Evolutionary conservation across 2,113 vertebrate genomes (phyloP), one percentile per base, ranked within the genome.

Genomic region (Misgurnus anguillicaudatus): DNA sequence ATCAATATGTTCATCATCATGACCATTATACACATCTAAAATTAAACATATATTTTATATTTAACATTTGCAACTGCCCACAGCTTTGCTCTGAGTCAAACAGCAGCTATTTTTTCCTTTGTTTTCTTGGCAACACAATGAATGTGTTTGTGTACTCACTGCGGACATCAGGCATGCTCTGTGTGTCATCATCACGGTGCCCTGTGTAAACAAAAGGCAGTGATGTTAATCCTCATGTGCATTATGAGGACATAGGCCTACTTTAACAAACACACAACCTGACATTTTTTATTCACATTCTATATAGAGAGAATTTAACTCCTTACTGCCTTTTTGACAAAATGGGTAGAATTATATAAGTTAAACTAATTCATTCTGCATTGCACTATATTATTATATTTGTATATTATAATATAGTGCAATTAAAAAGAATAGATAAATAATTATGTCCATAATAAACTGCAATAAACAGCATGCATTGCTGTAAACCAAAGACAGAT

Each of bases 111-210:
- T 4, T 4, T 66, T 51, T 51, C 48, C 8, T 51, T 38, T 38
- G 68, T 55, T 19, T 51, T 17, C 48, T 71, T 71, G 2, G 1
- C 14, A n/a, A 68, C 41, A 57, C 21, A 2, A 62, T 63, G 48
- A 58, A 42, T 72, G 47, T 61, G 60, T 70, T 72, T 47, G 36
- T 39, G 42, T 74, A 89, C 93, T 93, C 74, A 94, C 93, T 66
- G 75, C 80, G 90, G 60, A 91, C 85, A 9, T 93, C 93, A 0
- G 92, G 91, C 91, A 92, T 92, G 57, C 90, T 92, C 80, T 90
- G 90, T 16, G 91, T 91, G 79, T 94, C 91, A 24, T 92, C 90
- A 9, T 92, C 93, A 62, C 87, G 89, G 0, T 86, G 80, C 31
- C 89, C 92, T 93, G 86, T 11, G 39, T n/a, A 63, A 65, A 75